Evolutionary conservation across 53 echinoderm and acorn worm species (phyloP).

Genomic region (Patiria pectinifera): DNA sequence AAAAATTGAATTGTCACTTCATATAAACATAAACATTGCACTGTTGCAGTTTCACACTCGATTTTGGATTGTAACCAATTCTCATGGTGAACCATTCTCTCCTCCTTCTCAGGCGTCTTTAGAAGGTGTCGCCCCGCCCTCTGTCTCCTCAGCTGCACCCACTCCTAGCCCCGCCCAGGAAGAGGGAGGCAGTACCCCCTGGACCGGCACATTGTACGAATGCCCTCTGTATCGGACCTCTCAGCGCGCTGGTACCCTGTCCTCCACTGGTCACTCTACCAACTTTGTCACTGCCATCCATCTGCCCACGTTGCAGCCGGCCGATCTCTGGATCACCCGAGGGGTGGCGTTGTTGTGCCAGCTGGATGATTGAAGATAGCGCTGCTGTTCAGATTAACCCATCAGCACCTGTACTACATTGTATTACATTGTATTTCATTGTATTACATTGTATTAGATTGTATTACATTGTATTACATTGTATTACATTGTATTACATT

Average conservation of each 20-base stretch:
- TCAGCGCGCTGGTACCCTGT: constrained; percentile 91
- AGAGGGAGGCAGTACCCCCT: constrained; percentile 1
- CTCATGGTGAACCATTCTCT: background rate
- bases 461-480: no score
- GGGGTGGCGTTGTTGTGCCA: constrained; percentile 96
- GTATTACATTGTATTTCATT: no score
- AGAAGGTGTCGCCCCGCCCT: constrained; percentile 58
- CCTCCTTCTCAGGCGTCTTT: constrained; percentile 14
- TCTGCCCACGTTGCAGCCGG: constrained; percentile 79
- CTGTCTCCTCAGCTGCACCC: constrained; percentile 52
- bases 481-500: no score
- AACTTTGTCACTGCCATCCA: constrained; percentile 96
- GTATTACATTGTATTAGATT: no score
- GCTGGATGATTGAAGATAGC: constrained; percentile 77
- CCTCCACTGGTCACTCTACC: constrained; percentile 97
- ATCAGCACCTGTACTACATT: no score
- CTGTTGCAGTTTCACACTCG: background rate
- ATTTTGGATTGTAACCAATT: background rate
- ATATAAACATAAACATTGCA: no score
- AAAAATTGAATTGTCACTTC: no score
- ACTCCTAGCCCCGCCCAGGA: constrained; percentile 34
- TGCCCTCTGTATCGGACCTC: constrained; percentile 98
- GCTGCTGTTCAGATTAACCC: background rate
- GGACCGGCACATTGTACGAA: constrained; percentile 69
- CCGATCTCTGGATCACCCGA: constrained; percentile 93